Conservation (phyloP, 2,888 invertebrate species). For the Spilarctia lutea region DNA sequence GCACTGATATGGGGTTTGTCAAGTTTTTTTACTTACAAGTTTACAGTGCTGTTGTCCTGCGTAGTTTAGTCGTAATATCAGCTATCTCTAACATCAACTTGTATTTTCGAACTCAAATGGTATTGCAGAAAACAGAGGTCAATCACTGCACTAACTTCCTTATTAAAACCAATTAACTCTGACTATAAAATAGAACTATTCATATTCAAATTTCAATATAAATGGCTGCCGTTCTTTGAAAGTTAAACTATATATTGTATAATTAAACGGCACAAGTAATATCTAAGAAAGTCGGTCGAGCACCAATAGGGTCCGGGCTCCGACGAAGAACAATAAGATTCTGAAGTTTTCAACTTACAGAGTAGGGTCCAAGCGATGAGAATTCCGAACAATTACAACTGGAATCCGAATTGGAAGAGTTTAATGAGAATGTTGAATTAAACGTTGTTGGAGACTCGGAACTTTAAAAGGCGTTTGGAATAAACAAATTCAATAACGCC, state of each 20-base stretch:
- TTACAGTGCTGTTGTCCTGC: too few species aligned
- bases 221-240: constrained; percentile 8
- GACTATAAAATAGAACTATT: not conserved
- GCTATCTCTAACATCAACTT: too few species aligned
- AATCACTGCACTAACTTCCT: not conserved
- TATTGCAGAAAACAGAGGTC: not conserved
- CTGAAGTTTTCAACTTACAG: constrained; percentile 53
- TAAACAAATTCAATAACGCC: not conserved
- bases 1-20: too few species aligned
- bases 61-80: too few species aligned
- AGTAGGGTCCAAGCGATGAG: constrained; percentile 33
- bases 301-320: constrained; percentile 58
- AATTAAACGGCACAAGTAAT: constrained; percentile 47
- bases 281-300: constrained; percentile 47
- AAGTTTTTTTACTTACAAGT: too few species aligned
- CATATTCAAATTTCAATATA: not conserved
- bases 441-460: not conserved
- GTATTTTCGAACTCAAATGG: not conserved
- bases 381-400: constrained; percentile 23
- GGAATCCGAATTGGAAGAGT: constrained; percentile 31
- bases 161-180: not conserved
- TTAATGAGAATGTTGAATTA: constrained; percentile 18
- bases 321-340: constrained; percentile 61
- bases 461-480: not conserved
- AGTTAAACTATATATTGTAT: constrained; percentile 29